These are phyloP conservation scores for Pseudoatta argentina DNA, from an alignment of 1,140 invertebrate genomes.

Conservation along the genomic window DNA sequence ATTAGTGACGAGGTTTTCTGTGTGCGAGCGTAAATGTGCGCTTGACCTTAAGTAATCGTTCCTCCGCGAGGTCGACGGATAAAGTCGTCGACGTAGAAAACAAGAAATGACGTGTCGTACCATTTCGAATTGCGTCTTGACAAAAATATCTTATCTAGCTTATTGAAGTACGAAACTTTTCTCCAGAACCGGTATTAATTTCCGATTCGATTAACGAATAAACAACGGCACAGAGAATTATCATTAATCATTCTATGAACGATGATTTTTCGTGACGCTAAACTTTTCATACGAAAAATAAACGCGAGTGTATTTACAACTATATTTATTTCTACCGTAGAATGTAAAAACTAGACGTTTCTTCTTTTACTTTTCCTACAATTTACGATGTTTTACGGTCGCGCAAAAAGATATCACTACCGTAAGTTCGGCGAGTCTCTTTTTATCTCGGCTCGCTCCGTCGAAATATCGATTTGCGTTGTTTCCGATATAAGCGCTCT, in stretches of 20 bases:
- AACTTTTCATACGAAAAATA: neutral
- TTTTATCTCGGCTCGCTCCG: conserved; percentile 16
- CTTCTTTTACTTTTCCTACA: conserved; percentile 5
- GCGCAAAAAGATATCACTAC: neutral
- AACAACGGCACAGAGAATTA: neutral
- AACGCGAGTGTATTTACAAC: neutral
- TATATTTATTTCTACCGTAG: neutral
- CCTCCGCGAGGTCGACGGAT: conserved; percentile 65
- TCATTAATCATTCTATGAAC: conserved; percentile 1
- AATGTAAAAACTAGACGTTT: neutral
- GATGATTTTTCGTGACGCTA: neutral
- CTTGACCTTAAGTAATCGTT: conserved; percentile 69
- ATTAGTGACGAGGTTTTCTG: conserved; percentile 51
- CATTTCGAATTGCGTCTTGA: conserved; percentile 26
- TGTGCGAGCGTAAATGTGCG: conserved; percentile 58
- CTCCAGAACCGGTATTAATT: conserved; percentile 35
- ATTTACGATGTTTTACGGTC: conserved; percentile 15
- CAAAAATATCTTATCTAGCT: conserved; percentile 16
- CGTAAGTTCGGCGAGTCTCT: conserved; percentile 10
- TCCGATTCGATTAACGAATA: neutral
- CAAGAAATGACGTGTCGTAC: conserved; percentile 45
- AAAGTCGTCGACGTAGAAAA: conserved; percentile 63
- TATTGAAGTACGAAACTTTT: conserved; percentile 43
- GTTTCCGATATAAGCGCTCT: conserved; percentile 20
- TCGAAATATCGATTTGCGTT: conserved; percentile 50